Percentiles rank a stretch among this genome's conserved stretches.
phyloP scores from a whole-genome alignment of 1,140 invertebrate species.

The Apocrypta bakeri region DNA sequence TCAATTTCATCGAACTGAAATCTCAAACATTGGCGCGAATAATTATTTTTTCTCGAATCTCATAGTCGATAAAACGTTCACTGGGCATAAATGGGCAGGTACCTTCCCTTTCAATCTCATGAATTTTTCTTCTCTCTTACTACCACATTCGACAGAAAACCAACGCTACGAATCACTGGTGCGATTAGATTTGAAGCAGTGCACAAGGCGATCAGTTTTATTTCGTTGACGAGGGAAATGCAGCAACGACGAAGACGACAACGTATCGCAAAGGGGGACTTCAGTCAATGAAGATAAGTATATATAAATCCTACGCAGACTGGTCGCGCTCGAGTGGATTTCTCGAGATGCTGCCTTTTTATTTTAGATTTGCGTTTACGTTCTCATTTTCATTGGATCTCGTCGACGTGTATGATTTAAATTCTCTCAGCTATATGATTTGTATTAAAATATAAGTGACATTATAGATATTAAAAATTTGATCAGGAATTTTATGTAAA shows the following conservation, averaged over 20 bases:
- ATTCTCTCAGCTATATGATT: too few species aligned
- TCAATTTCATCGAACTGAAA: background rate
- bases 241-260: background rate
- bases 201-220: background rate
- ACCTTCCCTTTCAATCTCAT: background rate
- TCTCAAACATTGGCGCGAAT: conserved; percentile 22
- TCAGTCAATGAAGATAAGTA: background rate
- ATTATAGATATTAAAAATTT: too few species aligned
- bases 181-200: background rate
- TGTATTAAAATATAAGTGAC: too few species aligned
- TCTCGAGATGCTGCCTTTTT: background rate
- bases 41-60: background rate
- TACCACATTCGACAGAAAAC: background rate
- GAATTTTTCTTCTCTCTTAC: too few species aligned
- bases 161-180: background rate
- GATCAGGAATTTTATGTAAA: too few species aligned
- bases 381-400: too few species aligned
- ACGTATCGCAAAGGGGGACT: background rate
- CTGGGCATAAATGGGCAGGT: background rate
- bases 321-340: background rate
- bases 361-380: too few species aligned
- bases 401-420: too few species aligned
- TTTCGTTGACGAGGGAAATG: background rate
- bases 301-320: background rate
- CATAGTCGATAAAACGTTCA: background rate